phyloP scores from a whole-genome alignment of 2,797 vertebrate genomes.

The Eulemur rubriventer region DNA sequence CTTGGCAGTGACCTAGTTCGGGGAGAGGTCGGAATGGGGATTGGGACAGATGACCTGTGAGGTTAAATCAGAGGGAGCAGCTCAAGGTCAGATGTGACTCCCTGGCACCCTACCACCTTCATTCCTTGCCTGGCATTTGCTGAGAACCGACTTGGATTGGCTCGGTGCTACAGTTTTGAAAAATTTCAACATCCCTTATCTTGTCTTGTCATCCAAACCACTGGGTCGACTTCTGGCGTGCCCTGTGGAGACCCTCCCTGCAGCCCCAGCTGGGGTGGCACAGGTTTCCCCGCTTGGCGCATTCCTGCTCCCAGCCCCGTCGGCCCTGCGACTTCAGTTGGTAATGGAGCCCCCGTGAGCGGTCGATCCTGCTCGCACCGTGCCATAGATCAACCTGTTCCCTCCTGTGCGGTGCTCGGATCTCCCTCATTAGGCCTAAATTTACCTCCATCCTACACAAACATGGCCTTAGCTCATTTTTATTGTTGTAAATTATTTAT shows the following conservation, averaged over 20 bases:
- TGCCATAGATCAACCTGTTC: constrained; percentile 63
- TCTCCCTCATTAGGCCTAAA: constrained; percentile 79
- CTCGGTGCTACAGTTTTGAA: background rate
- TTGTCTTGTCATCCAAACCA: background rate
- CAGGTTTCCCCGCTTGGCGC: background rate
- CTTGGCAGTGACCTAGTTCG: background rate
- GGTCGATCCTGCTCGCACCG: background rate
- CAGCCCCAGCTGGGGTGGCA: background rate
- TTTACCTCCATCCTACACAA: constrained; percentile 79
- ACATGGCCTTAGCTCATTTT: constrained; percentile 79
- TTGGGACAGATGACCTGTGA: background rate
- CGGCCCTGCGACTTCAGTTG: background rate
- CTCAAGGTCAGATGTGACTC: background rate
- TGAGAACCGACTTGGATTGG: background rate
- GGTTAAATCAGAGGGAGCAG: background rate
- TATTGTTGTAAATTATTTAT: constrained; percentile 82
- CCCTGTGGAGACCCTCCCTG: background rate
- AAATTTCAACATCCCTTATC: background rate
- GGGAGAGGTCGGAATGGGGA: background rate
- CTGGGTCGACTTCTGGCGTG: background rate
- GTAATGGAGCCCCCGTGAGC: constrained; percentile 56
- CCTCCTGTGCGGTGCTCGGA: constrained; percentile 43
- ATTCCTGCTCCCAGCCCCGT: background rate
- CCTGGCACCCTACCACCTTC: background rate
- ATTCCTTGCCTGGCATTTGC: background rate